A percentile compares a stretch with the other conserved stretches of the same genome.
phyloP scores from a whole-genome alignment of 37 sponge, comb jelly and placozoan genomes.

The Oopsacas minuta region DNA sequence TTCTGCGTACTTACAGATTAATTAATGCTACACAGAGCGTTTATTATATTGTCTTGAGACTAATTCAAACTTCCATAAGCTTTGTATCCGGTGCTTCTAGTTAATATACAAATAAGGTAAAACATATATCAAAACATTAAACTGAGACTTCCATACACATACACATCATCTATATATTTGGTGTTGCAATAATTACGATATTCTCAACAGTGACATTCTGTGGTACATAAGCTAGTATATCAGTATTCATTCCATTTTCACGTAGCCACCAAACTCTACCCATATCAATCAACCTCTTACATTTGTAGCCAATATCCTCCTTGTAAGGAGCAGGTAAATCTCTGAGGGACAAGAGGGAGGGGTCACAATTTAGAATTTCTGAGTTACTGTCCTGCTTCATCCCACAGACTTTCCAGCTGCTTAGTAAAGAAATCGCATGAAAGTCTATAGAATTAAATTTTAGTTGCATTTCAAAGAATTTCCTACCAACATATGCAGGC shows the following conservation, averaged over 20 bases:
- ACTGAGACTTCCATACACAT: too few relatives aligned
- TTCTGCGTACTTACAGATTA: too few relatives aligned
- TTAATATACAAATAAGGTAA: too few relatives aligned
- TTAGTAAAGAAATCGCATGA: conserved; percentile 49
- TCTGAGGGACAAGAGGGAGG: neutral
- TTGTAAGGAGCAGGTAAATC: neutral
- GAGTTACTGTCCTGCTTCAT: neutral
- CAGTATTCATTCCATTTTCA: conserved; percentile 32
- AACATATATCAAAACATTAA: too few relatives aligned
- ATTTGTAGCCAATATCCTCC: conserved; percentile 57
- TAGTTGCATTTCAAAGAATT: conserved; percentile 26
- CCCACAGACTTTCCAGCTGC: conserved; percentile 84
- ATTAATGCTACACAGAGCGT: too few relatives aligned
- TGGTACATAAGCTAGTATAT: conserved; percentile 46
- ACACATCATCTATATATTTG: neutral
- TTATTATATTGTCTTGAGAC: too few relatives aligned
- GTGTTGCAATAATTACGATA: conserved; percentile 46
- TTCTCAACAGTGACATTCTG: conserved; percentile 59
- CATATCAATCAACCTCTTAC: conserved; percentile 61
- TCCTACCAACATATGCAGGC: conserved; percentile 41
- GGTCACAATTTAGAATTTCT: neutral
- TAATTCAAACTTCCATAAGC: too few relatives aligned
- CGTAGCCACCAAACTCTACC: conserved; percentile 46
- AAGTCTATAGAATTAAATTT: conserved; percentile 59
- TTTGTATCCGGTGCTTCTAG: too few relatives aligned